phyloP scores from a whole-genome alignment of 1,140 invertebrate genomes.

The Panagrolaimus sp. region DNA sequence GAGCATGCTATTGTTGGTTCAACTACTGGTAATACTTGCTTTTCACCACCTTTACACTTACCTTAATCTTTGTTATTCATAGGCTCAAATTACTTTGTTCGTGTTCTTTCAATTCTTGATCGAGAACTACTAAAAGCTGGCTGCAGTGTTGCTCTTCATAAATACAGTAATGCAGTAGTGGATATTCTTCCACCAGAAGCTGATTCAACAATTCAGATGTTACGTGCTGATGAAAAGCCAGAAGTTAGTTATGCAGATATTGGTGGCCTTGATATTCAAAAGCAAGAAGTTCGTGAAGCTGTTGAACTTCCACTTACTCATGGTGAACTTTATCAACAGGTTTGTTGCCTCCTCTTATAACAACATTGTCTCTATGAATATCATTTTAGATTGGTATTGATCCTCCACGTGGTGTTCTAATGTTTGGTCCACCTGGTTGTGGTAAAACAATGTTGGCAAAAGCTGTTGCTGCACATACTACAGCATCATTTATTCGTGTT shows the following conservation, averaged over 20 bases:
- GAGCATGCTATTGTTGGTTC: constrained; percentile 88
- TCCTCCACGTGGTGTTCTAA: constrained; percentile 90
- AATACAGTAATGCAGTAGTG: constrained; percentile 93
- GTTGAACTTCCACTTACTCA: constrained; percentile 95
- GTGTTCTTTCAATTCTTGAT: constrained; percentile 88
- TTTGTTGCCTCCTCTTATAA: background rate
- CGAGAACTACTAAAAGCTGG: constrained; percentile 89
- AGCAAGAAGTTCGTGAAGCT: constrained; percentile 96
- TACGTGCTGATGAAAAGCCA: constrained; percentile 94
- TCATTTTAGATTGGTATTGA: constrained; percentile 59
- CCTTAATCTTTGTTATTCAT: constrained; percentile 21
- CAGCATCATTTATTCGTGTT: constrained; percentile 75
- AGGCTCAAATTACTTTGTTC: constrained; percentile 93
- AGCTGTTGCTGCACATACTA: constrained; percentile 92
- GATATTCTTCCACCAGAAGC: constrained; percentile 96
- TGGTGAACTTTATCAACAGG: constrained; percentile 98
- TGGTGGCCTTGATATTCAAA: constrained; percentile 98
- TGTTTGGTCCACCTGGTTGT: constrained; percentile 94
- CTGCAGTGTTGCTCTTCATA: constrained; percentile 89
- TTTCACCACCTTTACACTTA: background rate
- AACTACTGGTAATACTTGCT: constrained; percentile 65
- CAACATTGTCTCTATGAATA: background rate
- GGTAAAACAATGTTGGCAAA: constrained; percentile 98
- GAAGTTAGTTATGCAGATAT: constrained; percentile 95
- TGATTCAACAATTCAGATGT: constrained; percentile 93